phyloP scores from a whole-genome alignment of 2,888 invertebrate species.

The Macaria liturata region DNA sequence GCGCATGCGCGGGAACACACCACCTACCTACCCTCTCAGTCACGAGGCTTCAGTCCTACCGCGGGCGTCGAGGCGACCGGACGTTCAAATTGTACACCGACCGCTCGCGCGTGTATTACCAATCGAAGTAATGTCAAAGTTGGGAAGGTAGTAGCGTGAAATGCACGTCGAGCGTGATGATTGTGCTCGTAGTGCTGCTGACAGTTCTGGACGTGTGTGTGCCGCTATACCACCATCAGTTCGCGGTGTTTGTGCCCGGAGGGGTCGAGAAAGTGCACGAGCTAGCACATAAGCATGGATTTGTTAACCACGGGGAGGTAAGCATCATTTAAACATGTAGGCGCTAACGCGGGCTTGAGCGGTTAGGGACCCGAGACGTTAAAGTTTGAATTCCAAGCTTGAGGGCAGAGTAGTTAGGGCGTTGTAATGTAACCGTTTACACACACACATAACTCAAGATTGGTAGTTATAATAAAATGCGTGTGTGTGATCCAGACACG shows the following conservation, averaged over 20 bases:
- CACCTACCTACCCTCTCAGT: constrained; percentile 30
- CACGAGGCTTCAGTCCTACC: constrained; percentile 56
- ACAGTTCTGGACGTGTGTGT: constrained; percentile 74
- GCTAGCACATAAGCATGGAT: constrained; percentile 74
- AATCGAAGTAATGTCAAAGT: constrained; percentile 35
- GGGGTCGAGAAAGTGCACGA: constrained; percentile 63
- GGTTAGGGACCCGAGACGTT: constrained; percentile 5
- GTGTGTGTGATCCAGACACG: too few species aligned
- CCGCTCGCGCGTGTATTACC: constrained; percentile 13
- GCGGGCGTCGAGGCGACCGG: constrained; percentile 45
- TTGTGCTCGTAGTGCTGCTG: constrained; percentile 68
- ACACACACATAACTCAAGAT: not conserved
- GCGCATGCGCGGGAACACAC: constrained; percentile 32
- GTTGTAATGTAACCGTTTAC: constrained; percentile 14
- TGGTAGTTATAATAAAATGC: too few species aligned
- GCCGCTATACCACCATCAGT: constrained; percentile 76
- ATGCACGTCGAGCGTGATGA: constrained; percentile 75
- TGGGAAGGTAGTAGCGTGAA: constrained; percentile 63
- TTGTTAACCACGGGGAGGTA: constrained; percentile 79
- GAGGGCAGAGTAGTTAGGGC: constrained; percentile 13
- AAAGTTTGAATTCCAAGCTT: constrained; percentile 18
- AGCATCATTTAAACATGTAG: constrained; percentile 31
- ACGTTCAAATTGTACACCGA: constrained; percentile 40
- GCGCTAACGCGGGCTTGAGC: constrained; percentile 3
- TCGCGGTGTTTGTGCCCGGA: constrained; percentile 90